Base-by-base conservation (phyloP, 2,797 vertebrate species). In the Lutjanus campechanus region DNA sequence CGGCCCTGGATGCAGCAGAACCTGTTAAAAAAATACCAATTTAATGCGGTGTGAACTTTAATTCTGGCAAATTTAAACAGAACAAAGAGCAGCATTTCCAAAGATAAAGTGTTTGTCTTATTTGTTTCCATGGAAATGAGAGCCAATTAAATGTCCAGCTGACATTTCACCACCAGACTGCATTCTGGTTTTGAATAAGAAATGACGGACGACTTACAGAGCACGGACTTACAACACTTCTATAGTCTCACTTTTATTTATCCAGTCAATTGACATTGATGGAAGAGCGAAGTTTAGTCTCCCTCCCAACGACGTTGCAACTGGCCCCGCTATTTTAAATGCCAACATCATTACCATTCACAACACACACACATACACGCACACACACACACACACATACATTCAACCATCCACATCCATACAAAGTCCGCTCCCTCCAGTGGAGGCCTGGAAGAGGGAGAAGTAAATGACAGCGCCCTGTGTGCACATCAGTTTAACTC, bases 401-500 rank as follows among this genome's bases (percentile, higher is more conserved):
- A 69, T 84, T 70, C n/a, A 58, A 41, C 36, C 62, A 44, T 46
- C 49, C 82, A 69, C 79, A 80, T 76, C 63, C 68, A 70, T 69
- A 72, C 59, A 71, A 64, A 75, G 58, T 25, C 49, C 4, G 10
- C 63, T 73, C 62, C 62, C 69, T 55, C 69, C 73, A 44, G 58
- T 5, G 59, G 69, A 63, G 77, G 69, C 83, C 65, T 81, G 56
- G 63, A 75, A 47, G 76, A 71, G 77, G 73, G 40, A 74, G 76
- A 73, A 76, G 60, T 82, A 84, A 89, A 76, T 90, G 91, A 91
- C 91, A 84, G 89, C 87, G 20, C 70, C 85, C 90, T 44, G 81
- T 67, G 83, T 69, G 80, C 87, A 88, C 91, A 90, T 93, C 92
- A 92, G 82, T 90, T 91, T 89, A 90, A 91, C 85, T 88, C 87